Base-by-base conservation (phyloP, 2,113 vertebrate genomes). In the Alethe castanea region DNA sequence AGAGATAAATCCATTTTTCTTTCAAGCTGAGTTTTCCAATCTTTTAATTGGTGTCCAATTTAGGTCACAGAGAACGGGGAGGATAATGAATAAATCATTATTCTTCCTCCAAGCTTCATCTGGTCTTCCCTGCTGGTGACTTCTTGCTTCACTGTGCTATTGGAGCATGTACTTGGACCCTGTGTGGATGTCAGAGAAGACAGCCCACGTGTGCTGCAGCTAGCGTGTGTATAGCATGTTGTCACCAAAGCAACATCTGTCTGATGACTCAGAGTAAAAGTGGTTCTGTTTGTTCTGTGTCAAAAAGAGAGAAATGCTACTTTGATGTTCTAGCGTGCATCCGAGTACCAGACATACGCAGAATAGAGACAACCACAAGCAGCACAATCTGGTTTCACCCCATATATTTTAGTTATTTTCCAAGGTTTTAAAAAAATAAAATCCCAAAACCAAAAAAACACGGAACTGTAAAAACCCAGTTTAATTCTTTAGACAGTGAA, bases 161-260 rank as follows among this genome's bases (percentile, higher is more conserved):
- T 64, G 85, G 72, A 86, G 60, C 60, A 74, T 17, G 13, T 53
- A 78, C 79, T 92, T 77, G 23, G 67, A 11, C 79, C 73, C 14
- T 54, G 50, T 61, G 81, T 77, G 3, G 42, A 79, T 88, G 52
- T 53, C 81, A 57, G 57, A 40, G 77, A 84, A 92, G 45, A 62
- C 33, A 23, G 33, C 65, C 61, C 53, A 36, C 78, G 70, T 74
- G 53, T 93, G 59, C 66, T 88, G 23, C 35, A 91, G 67, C 57
- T 85, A 59, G 73, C 17, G 7, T 92, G 73, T 69, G 89, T 45
- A 70, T 81, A 93, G 59, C 82, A 31, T 94, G 56, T 84, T 85
- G 91, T 94, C 95, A 96, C 74, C 81, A 95, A 94, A 94, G 56
- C 74, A 96, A 87, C 69, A 93, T 95, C 83, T 96, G 90, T 88